Base-by-base conservation (phyloP, 2,888 invertebrate species). In the Tribolium freemani region DNA sequence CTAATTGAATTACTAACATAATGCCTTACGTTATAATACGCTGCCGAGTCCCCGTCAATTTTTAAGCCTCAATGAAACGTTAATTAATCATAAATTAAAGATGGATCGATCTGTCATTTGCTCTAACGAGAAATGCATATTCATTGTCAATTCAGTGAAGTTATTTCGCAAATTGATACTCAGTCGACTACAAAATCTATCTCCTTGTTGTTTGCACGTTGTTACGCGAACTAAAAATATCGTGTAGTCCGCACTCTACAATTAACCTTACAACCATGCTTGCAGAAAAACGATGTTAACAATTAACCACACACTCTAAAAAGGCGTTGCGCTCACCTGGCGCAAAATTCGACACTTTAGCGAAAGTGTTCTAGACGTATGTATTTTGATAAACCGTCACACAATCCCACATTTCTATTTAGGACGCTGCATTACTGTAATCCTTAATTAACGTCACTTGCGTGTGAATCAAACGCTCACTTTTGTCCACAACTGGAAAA, bases 1-100 rank as follows among this genome's bases (percentile, higher is more conserved):
- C 69, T 69, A 69, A 69, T 69, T 69, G 69, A 69, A 69, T 69
- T 69, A 60, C 21, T 60, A 69, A 60, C 57, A 53, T 60, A 69
- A 57, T 57, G 44, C 61, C 31, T 51, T 31, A 46, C 46, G 20
- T 38, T 31, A 51, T 20, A 51, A 48, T 38, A 48, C 11, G 48
- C 48, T 11, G 48, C 48, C 10, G 10, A 48, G 48, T 48, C 13
- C 10, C 3, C 8, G n/a, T 46, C 46, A 46, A 16, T 48, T 48
- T 48, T 48, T 11, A 48, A 48, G n/a, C 48, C 16, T 48, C 48
- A 48, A 5, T 48, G 48, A 20, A 10, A 53, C 53, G 10, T 13
- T 48, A 48, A 48, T 48, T 48, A 48, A 48, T 48, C 48, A 48
- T 48, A 16, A 13, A 48, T 48, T 48, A 48, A 8, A 54, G 50